phyloP scores from a whole-genome alignment of 2,797 vertebrate species.

The Chaunax sp. region DNA sequence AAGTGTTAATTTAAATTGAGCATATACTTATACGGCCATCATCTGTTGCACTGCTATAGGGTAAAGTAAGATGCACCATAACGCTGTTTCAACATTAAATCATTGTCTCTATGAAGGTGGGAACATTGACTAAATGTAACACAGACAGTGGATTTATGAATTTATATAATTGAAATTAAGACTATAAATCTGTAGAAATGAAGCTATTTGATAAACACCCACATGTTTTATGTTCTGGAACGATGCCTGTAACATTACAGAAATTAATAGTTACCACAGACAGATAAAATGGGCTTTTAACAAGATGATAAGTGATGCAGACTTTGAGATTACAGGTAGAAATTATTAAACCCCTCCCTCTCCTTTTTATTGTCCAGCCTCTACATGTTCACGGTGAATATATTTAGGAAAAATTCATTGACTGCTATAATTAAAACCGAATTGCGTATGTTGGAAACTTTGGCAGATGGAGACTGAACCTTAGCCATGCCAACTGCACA shows the following conservation, averaged over 20 bases:
- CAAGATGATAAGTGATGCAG: slow-evolving; percentile 15
- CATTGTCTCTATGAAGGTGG: neutral
- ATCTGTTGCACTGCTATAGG: neutral
- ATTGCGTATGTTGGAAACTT: neutral
- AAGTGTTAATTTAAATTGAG: neutral
- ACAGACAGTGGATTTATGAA: slow-evolving; percentile 3
- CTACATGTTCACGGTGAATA: slow-evolving; percentile 21
- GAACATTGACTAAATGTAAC: neutral
- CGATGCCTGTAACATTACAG: slow-evolving; percentile 17
- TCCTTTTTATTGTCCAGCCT: slow-evolving; percentile 23
- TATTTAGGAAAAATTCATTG: slow-evolving; percentile 5
- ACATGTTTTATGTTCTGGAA: slow-evolving; percentile 23
- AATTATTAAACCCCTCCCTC: slow-evolving; percentile 28
- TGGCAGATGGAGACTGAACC: neutral
- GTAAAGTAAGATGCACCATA: neutral
- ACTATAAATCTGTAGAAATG: slow-evolving; percentile 5
- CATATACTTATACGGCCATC: neutral
- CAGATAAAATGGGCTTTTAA: slow-evolving; percentile 34
- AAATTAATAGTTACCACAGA: slow-evolving; percentile 26
- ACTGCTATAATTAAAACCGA: slow-evolving; percentile 29
- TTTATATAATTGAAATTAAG: neutral
- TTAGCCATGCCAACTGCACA: neutral
- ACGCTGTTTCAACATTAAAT: slow-evolving; percentile 4
- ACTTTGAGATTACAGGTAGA: slow-evolving; percentile 32
- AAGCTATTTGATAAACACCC: slow-evolving; percentile 18